Base-by-base conservation (phyloP, 2,888 invertebrate species). In the Aspidiotus destructor region DNA sequence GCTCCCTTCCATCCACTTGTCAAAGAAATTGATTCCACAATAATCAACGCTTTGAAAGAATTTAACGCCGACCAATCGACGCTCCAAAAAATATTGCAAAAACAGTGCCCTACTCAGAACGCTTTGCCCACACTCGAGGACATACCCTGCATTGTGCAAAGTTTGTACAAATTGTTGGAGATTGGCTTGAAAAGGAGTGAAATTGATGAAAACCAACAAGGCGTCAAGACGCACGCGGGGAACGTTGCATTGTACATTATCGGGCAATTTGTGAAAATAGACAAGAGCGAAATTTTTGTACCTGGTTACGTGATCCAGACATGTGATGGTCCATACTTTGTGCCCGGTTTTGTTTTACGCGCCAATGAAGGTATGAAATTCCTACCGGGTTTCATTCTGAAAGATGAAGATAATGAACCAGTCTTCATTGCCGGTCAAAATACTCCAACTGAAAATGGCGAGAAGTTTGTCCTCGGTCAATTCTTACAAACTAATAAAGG, bases 401-500 rank as follows among this genome's bases (percentile, higher is more conserved):
- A 60, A 54, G 61, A 60, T 8, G 81, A 80, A 40, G 73, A 75
- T 28, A 80, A 83, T 17, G 80, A 81, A 41, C 83, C 84, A n/a
- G 80, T 81, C 28, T 86, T 87, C 74, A 83, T 86, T 7, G 85
- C 86, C 0, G 86, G 86, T 0, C 86, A 86, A 78, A 85, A 86
- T 0, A 83, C 86, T n/a, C 85, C 85, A 73, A 86, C 86, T 2
- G 79, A 81, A 61, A 83, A 83, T 72, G 84, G 85, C 28, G 83
- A 85, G 0, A 87, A 87, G 75, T 88, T 89, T 76, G 86, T 89
- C 15, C 86, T 88, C 3, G 89, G 89, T 2, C 87, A 88, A 79
- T 85, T 88, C 73, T 85, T 88, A 0, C 85, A 86, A 74, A 85
- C 86, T 0, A 81, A 82, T 74, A 81, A 80, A 60, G 85, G 85